Evolutionary conservation across 1,140 invertebrate species (phyloP), one percentile per base, ranked within the genome.

Genomic region (Drosophila virilis): DNA sequence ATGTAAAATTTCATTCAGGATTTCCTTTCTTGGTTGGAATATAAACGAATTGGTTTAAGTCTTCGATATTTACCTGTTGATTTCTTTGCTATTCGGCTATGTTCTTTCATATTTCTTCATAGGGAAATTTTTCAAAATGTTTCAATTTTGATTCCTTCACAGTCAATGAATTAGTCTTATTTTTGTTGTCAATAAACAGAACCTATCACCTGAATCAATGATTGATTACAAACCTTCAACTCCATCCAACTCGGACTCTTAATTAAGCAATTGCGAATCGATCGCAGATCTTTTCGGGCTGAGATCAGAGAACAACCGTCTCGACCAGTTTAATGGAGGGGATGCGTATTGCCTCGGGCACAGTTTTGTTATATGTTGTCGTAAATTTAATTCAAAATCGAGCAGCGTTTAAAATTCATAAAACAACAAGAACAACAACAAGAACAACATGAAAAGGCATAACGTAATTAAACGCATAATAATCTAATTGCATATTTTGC

Each of bases 401-500:
- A 46, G 42, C 22, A 45, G 37, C 57, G 80, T 52, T 70, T 77
- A 74, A 69, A 83, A 79, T 75, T 61, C 57, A 12, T n/a, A 40
- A 22, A 67, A n/a, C 35, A 60, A 12, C 7, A 51, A 28, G 22
- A 66, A 38, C 17, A 46, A 45, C 3, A 46, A 64, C 42, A 50
- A 68, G 45, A 42, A 50, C 13, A 43, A 38, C 46, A 67, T 48
- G 8, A 77, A 59, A 62, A 69, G 42, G 82, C 83, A 86, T 82
- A 86, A 78, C 82, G 83, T 86, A 88, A 88, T 88, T 88, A 88
- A 88, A 88, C 77, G 84, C 84, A 89, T 88, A 88, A 88, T 88
- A 88, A 88, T 88, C 84, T 88, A 88, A 88, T 88, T 88, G 84
- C 84, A 88, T 88, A 88, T 88, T 89, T 88, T 89, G 84, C 84